These are phyloP conservation scores for Andrena minutula DNA, from an alignment of 2,888 invertebrate genomes.

Conservation along the genomic window DNA sequence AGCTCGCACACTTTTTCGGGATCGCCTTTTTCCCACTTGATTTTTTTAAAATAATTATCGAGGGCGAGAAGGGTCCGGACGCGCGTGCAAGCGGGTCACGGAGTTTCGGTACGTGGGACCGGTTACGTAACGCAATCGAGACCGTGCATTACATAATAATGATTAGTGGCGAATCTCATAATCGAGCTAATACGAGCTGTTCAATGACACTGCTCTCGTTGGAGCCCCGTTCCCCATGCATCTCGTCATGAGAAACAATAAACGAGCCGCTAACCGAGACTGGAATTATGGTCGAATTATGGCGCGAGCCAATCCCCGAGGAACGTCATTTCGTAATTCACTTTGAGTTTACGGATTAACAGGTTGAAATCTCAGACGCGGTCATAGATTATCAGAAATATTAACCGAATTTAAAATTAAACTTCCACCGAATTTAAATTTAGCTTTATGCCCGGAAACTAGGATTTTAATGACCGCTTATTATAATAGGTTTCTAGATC, in stretches of 20 bases:
- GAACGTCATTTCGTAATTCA: not conserved
- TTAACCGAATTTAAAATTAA: no score
- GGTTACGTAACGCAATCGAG: slow-evolving; percentile 53
- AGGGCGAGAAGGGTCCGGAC: not conserved
- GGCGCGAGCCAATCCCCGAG: not conserved
- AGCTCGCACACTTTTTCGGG: not conserved
- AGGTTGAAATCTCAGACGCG: no score
- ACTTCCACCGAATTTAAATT: not conserved
- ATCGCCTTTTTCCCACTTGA: not conserved
- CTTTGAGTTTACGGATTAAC: not conserved
- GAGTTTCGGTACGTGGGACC: slow-evolving; percentile 42
- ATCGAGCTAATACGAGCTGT: slow-evolving; percentile 60
- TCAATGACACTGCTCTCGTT: slow-evolving; percentile 54
- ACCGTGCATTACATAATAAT: slow-evolving; percentile 59
- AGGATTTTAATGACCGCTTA: slow-evolving; percentile 41
- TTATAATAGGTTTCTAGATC: slow-evolving; percentile 46
- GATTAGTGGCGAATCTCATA: slow-evolving; percentile 60
- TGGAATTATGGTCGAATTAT: not conserved
- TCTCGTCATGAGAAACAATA: slow-evolving; percentile 41
- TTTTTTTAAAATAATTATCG: not conserved
- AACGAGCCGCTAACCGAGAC: slow-evolving; percentile 1
- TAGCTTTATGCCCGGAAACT: not conserved
- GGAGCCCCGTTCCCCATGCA: slow-evolving; percentile 17
- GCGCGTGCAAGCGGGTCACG: slow-evolving; percentile 10
- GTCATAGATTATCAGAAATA: no score